Conservation (phyloP, 2,797 vertebrate species). For the Ataeniobius toweri region DNA sequence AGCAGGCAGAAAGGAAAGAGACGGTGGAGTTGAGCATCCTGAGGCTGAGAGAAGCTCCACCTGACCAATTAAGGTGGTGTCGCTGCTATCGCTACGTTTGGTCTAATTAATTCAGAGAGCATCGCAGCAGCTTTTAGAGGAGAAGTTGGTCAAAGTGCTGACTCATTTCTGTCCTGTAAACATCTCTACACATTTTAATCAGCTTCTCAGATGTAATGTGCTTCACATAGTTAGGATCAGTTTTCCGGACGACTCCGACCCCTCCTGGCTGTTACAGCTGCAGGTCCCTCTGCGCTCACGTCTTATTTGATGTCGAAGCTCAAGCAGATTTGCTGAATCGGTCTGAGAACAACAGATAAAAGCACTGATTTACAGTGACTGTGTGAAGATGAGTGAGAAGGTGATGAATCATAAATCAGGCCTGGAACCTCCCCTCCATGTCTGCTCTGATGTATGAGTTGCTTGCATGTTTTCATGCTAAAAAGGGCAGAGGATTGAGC, state of each 20-base stretch:
- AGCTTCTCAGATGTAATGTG: too few relatives aligned
- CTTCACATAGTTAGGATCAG: too few relatives aligned
- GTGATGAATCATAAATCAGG: conserved; percentile 18
- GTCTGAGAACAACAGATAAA: neutral
- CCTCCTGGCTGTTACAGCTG: too few relatives aligned
- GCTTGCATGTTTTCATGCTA: neutral
- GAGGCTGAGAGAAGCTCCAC: neutral
- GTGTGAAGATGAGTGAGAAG: conserved; percentile 1
- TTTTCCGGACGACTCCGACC: too few relatives aligned
- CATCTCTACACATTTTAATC: neutral
- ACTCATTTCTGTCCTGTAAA: neutral
- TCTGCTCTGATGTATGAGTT: neutral
- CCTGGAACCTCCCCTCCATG: conserved; percentile 1
- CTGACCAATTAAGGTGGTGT: neutral
- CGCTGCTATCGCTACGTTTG: neutral
- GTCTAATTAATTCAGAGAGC: neutral
- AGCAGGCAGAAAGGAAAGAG: conserved; percentile 8
- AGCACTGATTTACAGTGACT: neutral
- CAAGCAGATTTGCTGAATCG: neutral
- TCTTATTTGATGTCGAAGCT: conserved; percentile 8
- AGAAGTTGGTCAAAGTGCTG: neutral
- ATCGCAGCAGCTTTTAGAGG: neutral
- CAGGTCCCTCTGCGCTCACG: neutral
- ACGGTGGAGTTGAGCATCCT: neutral
- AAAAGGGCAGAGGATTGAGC: conserved; percentile 4